Evolutionary conservation across 2,888 invertebrate genomes (phyloP), one percentile per base, ranked within the genome.

Genomic region (Stictocephala bisonia): DNA sequence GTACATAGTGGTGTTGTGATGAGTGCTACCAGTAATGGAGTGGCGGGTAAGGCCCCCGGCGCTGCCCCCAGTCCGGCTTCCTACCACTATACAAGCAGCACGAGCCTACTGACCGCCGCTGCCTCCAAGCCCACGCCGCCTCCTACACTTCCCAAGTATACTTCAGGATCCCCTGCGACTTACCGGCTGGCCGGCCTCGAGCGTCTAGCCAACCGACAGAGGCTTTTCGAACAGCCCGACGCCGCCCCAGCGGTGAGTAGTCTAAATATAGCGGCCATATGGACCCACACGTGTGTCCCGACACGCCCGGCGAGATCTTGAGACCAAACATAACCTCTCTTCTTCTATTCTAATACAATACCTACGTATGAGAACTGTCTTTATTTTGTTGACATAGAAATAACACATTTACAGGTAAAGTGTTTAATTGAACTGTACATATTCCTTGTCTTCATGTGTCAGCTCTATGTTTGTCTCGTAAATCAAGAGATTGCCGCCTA

Each of bases 181-280:
- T 94, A 93, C 85, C 84, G 87, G 77, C 87, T 94, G 79, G 92
- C 93, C 71, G 93, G 93, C 83, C 88, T 94, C 77, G 94, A 94
- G 84, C 88, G 93, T 82, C 86, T 94, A 82, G 94, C 94, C 56
- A 88, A 93, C 79, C 87, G 93, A 75, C 94, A 94, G 84, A 90
- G 93, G 82, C 90, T 93, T 81, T 90, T 93, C 82, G 93, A 93
- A 87, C 90, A 86, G 77, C 83, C 81, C 81, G 84, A 81, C 82
- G 82, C 68, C 82, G 82, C 48, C 27, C 24, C 53, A 29, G 7
- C 60, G 35, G 60, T 60, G 60, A 60, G 60, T 60, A 29, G 3
- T 9, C 58, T 60, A 64, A 44, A 64, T 64, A 64, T 64, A 64
- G 64, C 15, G 60, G 27, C 64, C 64, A 64, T 64, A 2, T 64